Conservation (phyloP, 2,797 vertebrate genomes). For the Pangasius larnaudii region DNA sequence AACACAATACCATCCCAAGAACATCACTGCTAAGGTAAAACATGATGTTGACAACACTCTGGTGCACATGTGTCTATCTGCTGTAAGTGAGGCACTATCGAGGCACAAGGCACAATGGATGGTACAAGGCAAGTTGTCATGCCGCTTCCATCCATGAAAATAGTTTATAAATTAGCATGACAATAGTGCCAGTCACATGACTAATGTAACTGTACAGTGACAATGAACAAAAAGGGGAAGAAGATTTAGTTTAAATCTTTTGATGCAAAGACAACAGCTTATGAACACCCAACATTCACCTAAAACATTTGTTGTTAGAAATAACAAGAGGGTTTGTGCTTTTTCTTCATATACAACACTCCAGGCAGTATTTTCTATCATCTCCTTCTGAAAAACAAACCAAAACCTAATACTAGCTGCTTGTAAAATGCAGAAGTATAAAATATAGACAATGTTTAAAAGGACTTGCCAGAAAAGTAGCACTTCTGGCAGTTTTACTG, state of each 20-base stretch:
- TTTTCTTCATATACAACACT: neutral
- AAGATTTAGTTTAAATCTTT: neutral
- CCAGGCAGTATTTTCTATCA: neutral
- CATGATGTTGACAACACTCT: neutral
- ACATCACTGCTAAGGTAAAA: neutral
- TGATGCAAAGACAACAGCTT: neutral
- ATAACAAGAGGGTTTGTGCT: neutral
- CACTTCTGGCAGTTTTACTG: neutral
- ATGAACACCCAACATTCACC: neutral
- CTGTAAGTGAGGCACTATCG: neutral
- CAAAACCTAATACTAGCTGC: neutral
- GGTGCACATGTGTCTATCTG: neutral
- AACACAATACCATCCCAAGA: neutral
- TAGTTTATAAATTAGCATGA: neutral
- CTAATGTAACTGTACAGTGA: neutral
- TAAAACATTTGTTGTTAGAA: too few species aligned
- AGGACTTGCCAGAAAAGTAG: neutral
- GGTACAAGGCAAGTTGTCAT: neutral
- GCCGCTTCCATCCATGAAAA: neutral
- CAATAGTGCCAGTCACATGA: neutral
- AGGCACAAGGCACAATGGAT: neutral
- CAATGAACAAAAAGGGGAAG: neutral
- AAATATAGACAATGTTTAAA: neutral
- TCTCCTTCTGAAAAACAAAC: neutral
- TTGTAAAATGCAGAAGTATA: neutral